Base-by-base conservation (phyloP, 2,113 vertebrate genomes). In the Potamarius usumacintae region DNA sequence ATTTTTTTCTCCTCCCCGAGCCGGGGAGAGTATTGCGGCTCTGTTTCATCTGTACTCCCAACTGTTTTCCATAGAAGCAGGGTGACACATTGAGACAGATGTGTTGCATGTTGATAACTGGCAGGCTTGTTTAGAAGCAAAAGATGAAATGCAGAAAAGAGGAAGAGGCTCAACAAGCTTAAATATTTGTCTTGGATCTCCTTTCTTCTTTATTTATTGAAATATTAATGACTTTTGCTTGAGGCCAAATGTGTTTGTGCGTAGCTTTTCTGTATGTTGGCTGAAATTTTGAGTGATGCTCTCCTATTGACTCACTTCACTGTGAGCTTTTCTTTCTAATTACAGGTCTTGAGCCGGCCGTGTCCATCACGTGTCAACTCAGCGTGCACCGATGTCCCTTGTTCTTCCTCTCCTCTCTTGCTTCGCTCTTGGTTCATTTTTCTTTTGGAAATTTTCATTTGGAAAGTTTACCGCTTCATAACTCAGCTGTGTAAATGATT, bases 221-320 rank as follows among this genome's bases (percentile, higher is more conserved):
- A 94, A 93, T 94, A 94, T 93, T 93, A 90, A 94, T 93, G 86
- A 84, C 81, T 25, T 82, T 83, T 79, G 93, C 92, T 93, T 86
- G 69, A 89, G 91, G 93, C 87, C 90, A 88, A 91, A 86, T 92
- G 89, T 91, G 91, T 92, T 93, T 92, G 91, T 88, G 89, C 84
- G 60, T 86, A 62, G 74, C 84, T 82, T 42, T 90, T 91, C 90
- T 74, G 89, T 90, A 89, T 88, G 71, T 79, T 12, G 84, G 79
- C 89, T 84, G 87, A 86, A 88, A 90, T 87, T 86, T 69, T 85
- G 89, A 84, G 83, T 88, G 81, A 87, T 86, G 85, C 85, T 74
- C 76, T 50, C 58, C 10, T 80, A 91, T 89, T 88, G 88, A 93
- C 91, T 90, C 79, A 72, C 77, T 88, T 80, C 71, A 91, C 86